Conservation (phyloP, 2,888 invertebrate genomes). For the Drosophila ochracea region DNA sequence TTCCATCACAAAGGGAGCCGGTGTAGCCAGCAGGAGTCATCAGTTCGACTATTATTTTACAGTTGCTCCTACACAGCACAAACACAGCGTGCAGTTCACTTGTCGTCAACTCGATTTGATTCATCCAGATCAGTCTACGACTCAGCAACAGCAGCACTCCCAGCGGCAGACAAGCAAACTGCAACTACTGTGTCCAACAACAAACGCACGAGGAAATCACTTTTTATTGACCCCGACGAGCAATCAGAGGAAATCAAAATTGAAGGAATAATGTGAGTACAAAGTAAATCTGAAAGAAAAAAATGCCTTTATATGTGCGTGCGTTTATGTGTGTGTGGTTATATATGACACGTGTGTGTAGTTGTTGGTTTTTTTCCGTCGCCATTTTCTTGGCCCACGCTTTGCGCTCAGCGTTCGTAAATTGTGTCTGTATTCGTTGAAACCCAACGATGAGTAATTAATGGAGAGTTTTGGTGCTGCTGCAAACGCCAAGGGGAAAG, state of each 20-base stretch:
- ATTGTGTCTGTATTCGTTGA: conserved; percentile 62
- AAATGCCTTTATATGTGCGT: conserved; percentile 5
- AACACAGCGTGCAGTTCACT: conserved; percentile 64
- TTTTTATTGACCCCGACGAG: conserved; percentile 75
- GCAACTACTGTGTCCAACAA: conserved; percentile 43
- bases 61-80: conserved; percentile 42
- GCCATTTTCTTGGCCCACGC: conserved; percentile 72
- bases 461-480: conserved; percentile 40
- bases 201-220: conserved; percentile 54
- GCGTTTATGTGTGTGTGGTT: conserved; percentile 14
- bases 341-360: conserved; percentile 5
- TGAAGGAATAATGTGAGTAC: conserved; percentile 83
- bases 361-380: conserved; percentile 66
- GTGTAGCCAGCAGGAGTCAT: conserved; percentile 55
- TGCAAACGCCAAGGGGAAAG: conserved; percentile 33
- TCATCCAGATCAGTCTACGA: conserved; percentile 58
- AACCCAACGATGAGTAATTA: conserved; percentile 72
- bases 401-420: conserved; percentile 52
- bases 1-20: conserved; percentile 62
- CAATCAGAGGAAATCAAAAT: conserved; percentile 73
- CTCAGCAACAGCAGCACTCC: conserved; percentile 44
- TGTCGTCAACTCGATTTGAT: conserved; percentile 54
- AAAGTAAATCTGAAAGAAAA: conserved; percentile 3
- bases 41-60: conserved; percentile 35
- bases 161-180: conserved; percentile 60